Percentiles rank a stretch among this genome's conserved stretches.
These are phyloP conservation scores for Naso thynnoides DNA, from an alignment of 2,797 vertebrate genomes.

Conservation along the genomic window DNA sequence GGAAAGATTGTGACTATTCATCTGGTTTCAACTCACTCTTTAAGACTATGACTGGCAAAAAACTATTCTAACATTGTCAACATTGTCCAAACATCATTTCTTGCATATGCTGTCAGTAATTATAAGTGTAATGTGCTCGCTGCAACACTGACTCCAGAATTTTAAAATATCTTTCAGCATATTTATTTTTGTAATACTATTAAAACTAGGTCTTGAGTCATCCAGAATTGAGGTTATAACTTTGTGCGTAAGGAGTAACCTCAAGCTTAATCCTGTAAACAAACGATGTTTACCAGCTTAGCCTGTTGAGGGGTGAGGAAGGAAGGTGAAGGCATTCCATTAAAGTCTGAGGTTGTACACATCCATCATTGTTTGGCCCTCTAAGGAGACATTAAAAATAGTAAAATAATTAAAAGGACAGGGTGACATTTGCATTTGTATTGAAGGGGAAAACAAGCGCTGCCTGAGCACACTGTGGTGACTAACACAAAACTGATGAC, in stretches of 20 bases:
- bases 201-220: constrained; percentile 7
- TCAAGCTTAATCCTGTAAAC: constrained; percentile 28
- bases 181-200: constrained; percentile 23
- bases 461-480: constrained; percentile 41
- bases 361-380: constrained; percentile 51
- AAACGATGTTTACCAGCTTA: constrained; percentile 25
- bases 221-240: not conserved
- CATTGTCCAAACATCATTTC: not conserved
- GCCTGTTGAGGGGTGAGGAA: not conserved
- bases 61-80: constrained; percentile 8
- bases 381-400: constrained; percentile 28
- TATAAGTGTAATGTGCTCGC: not conserved
- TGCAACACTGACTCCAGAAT: not conserved
- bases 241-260: constrained; percentile 10
- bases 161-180: constrained; percentile 26
- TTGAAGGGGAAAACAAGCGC: constrained; percentile 40
- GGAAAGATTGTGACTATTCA: not conserved
- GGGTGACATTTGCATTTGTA: constrained; percentile 70
- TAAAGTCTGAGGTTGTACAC: constrained; percentile 37
- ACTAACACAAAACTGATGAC: constrained; percentile 60
- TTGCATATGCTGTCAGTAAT: constrained; percentile 10
- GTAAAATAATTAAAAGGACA: constrained; percentile 62
- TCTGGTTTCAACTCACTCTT: not conserved
- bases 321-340: constrained; percentile 44
- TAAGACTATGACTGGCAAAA: constrained; percentile 12